Evolutionary conservation across 92 coral and sea anemone genomes (phyloP), one percentile per base, ranked within the genome.

Genomic region (Phenganax stokvisi): DNA sequence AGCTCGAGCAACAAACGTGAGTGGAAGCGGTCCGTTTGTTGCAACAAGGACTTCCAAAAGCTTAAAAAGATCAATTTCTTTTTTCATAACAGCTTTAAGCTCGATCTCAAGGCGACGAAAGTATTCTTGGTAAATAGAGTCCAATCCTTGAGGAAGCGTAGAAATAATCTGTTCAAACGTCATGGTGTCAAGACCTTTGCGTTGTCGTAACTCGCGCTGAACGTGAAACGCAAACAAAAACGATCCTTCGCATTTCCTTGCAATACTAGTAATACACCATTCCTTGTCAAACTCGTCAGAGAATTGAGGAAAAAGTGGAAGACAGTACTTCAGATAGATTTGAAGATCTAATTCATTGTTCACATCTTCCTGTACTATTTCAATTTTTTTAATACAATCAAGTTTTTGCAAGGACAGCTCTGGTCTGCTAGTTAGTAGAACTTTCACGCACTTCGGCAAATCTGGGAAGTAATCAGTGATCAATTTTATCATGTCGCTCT

Each of bases 211-310:
- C 67, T 61, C 67, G 25, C 13, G 25, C 25, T 61, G 67, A 61
- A 61, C 8, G 67, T 61, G 65, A 74, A 58, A 62, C 2, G 81
- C 85, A 17, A 60, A 74, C 81, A 83, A 47, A 17, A 61, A 61
- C 25, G 67, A 61, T 7, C 67, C 67, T 28, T 61, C 25, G 67
- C 67, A 61, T 12, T 61, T 7, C 8, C 8, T 17, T 15, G 25
- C 67, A 61, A 61, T 7, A 25, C 65, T 12, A 9, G 17, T 10
- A 59, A 59, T 59, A 12, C 65, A 59, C 17, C 65, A 27, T 27
- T 59, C 10, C 25, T 20, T 37, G 47, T 5, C 7, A 13, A 9
- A 66, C 15, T 68, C 11, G 10, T n/a, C 9, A 30, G 52, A 6
- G 53, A 2, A 6, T 53, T 9, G 47, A 37, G 47, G 5, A 37